Evolutionary conservation across 2,888 invertebrate genomes (phyloP).

Genomic region (Nymphalis c-album): DNA sequence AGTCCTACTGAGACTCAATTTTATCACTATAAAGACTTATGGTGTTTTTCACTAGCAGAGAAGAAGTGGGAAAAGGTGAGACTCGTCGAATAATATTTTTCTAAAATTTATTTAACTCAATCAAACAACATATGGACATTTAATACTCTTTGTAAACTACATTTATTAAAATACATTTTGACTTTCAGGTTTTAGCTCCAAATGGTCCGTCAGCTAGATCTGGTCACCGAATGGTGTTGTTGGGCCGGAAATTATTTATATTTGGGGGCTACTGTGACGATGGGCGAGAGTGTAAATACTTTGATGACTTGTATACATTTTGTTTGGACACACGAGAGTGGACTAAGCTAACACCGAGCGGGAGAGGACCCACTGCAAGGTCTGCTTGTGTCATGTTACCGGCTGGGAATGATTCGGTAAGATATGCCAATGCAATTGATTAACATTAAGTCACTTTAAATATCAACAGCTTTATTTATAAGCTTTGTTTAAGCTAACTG

Average conservation of each 20-base stretch:
- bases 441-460: too few relatives aligned
- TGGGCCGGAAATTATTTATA: conserved; percentile 89
- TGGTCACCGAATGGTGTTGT: conserved; percentile 92
- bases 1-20: conserved; percentile 95
- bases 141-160: too few relatives aligned
- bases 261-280: conserved; percentile 98
- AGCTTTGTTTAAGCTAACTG: too few relatives aligned
- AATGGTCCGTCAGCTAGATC: conserved; percentile 88
- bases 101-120: not conserved
- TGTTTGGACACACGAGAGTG: conserved; percentile 90
- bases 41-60: conserved; percentile 89
- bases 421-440: conserved; percentile 31
- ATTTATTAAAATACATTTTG: not conserved
- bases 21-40: conserved; percentile 95
- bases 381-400: conserved; percentile 90
- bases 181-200: conserved; percentile 58
- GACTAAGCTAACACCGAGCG: conserved; percentile 85
- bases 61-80: conserved; percentile 92
- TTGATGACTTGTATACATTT: conserved; percentile 92
- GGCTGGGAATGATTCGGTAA: conserved; percentile 66
- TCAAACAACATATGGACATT: too few relatives aligned
- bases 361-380: conserved; percentile 87
- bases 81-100: not conserved
- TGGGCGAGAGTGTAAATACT: conserved; percentile 91
- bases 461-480: too few relatives aligned